Conservation (phyloP, 2,797 vertebrate genomes). For the Argya squamiceps region DNA sequence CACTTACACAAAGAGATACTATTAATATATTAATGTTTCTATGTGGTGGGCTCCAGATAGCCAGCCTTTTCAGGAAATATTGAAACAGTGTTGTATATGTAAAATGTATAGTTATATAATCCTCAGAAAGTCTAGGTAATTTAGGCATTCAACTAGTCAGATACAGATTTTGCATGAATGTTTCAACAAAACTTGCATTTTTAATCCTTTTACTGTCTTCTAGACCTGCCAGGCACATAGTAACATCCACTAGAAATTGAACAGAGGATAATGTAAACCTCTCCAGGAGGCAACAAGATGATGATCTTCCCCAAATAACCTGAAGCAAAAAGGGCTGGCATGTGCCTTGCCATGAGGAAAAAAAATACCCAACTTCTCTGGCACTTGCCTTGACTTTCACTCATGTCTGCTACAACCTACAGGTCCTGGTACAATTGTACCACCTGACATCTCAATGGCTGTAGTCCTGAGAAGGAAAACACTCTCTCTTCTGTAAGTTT, state of each 20-base stretch:
- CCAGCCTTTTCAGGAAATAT: neutral
- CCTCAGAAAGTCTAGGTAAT: conserved; percentile 16
- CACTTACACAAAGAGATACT: neutral
- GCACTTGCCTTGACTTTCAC: neutral
- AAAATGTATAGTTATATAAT: conserved; percentile 51
- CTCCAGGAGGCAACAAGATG: neutral
- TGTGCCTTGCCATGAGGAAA: neutral
- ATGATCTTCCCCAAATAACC: neutral
- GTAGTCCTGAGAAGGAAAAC: neutral
- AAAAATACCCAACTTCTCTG: neutral
- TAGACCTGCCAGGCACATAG: neutral
- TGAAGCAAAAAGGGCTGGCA: neutral
- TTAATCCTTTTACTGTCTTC: conserved; percentile 51
- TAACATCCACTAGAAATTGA: neutral
- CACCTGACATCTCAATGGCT: neutral
- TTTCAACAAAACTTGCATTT: conserved; percentile 64
- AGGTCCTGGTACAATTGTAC: neutral
- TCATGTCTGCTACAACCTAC: neutral
- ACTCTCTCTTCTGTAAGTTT: neutral
- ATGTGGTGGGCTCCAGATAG: neutral
- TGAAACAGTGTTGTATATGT: neutral
- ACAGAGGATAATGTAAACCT: neutral
- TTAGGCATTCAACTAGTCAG: conserved; percentile 27
- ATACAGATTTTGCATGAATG: conserved; percentile 64
- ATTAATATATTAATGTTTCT: neutral